These are phyloP conservation scores for Trachythela sp. DNA, from an alignment of 64 coral and sea anemone species.

Conservation along the genomic window DNA sequence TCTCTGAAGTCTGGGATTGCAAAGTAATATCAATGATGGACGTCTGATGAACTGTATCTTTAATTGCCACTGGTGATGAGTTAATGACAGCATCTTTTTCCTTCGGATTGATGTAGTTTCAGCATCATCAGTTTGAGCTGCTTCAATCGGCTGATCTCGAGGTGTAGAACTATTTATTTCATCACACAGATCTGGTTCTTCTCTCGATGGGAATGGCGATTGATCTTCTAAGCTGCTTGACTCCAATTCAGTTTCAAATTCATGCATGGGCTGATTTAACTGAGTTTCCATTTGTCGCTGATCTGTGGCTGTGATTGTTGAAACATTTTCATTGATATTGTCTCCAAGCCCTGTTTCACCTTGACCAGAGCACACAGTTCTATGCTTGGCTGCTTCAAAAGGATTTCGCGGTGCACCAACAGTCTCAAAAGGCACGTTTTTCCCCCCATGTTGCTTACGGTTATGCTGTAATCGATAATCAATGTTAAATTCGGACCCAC, in stretches of 20 bases:
- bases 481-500: neutral
- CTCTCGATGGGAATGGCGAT: neutral
- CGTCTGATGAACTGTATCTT: too few relatives aligned
- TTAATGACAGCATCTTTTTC: too few relatives aligned
- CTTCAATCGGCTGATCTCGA: neutral
- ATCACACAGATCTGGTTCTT: neutral
- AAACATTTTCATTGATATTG: neutral
- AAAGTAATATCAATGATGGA: too few relatives aligned
- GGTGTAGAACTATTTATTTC: neutral
- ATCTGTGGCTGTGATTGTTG: neutral
- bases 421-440: neutral
- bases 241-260: neutral
- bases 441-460: neutral
- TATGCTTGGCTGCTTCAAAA: slow-evolving; percentile 14
- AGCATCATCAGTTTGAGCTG: neutral
- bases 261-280: neutral
- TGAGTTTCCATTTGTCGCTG: neutral
- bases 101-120: neutral
- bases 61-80: too few relatives aligned
- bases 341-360: too few relatives aligned
- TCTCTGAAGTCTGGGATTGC: too few relatives aligned
- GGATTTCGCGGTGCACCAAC: neutral
- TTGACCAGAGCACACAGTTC: too few relatives aligned
- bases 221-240: neutral
- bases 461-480: slow-evolving; percentile 21